Percentiles rank a stretch among this genome's conserved stretches.
phyloP scores from a whole-genome alignment of 2,797 vertebrate species.

The Dallia pectoralis region DNA sequence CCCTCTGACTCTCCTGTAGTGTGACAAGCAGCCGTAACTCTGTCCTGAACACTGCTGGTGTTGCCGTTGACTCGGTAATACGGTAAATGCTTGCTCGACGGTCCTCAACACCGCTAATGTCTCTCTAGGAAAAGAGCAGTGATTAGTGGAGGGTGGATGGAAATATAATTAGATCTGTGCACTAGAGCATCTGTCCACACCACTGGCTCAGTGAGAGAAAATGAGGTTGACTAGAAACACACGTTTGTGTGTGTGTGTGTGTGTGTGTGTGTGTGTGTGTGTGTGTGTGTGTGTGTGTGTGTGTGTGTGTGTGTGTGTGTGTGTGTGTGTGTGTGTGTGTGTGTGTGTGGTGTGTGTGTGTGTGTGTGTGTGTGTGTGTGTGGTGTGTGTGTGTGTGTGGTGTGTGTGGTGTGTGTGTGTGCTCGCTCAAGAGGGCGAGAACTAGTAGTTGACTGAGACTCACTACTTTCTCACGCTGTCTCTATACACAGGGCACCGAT shows the following conservation, averaged over 20 bases:
- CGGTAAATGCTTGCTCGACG: slow-evolving; percentile 44
- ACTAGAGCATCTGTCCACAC: slow-evolving; percentile 4
- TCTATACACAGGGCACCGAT: background rate
- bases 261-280: slow-evolving; percentile 14
- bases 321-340: slow-evolving; percentile 13
- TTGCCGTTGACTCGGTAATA: slow-evolving; percentile 31
- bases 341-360: slow-evolving; percentile 1
- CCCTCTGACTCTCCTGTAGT: slow-evolving; percentile 10
- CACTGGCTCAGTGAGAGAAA: slow-evolving; percentile 45
- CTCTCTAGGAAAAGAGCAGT: background rate
- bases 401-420: slow-evolving; percentile 2
- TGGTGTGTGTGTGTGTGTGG: slow-evolving; percentile 3
- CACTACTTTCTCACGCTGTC: background rate
- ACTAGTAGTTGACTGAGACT: background rate
- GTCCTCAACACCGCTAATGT: slow-evolving; percentile 28
- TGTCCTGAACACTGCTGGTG: slow-evolving; percentile 5
- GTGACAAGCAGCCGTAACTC: slow-evolving; percentile 15
- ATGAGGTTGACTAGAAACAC: background rate
- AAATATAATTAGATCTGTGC: slow-evolving; percentile 36
- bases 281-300: slow-evolving; percentile 3
- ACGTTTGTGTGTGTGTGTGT: background rate
- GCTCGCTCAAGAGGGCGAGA: too few relatives aligned
- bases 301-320: slow-evolving; percentile 11
- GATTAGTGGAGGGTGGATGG: slow-evolving; percentile 7
- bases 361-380: background rate